phyloP scores from a whole-genome alignment of 2,113 vertebrate genomes.

The Eleginops maclovinus region DNA sequence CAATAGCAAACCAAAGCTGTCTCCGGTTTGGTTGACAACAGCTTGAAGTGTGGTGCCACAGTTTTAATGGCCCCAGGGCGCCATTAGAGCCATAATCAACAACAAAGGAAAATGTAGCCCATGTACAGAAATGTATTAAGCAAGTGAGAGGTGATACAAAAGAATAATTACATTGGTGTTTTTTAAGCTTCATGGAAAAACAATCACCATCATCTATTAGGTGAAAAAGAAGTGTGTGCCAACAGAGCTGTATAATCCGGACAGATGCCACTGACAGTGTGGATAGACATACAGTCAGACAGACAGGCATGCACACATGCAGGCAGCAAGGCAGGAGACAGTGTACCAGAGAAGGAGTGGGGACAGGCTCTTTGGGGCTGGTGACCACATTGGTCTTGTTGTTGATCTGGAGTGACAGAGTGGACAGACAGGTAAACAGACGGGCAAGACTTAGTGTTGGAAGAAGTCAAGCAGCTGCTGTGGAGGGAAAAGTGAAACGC shows the following conservation, averaged over 20 bases:
- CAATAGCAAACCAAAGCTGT: neutral
- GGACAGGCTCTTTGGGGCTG: constrained; percentile 95
- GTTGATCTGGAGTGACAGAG: constrained; percentile 94
- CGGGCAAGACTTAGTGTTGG: constrained; percentile 69
- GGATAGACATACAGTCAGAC: constrained; percentile 4
- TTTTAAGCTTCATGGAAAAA: constrained; percentile 13
- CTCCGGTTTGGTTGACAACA: constrained; percentile 11
- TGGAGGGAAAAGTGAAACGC: constrained; percentile 30
- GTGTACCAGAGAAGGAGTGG: constrained; percentile 96
- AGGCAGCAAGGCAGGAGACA: constrained; percentile 77
- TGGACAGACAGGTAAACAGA: constrained; percentile 72
- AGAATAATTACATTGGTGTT: neutral
- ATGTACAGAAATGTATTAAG: constrained; percentile 44
- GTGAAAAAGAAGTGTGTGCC: neutral
- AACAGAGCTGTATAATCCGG: neutral
- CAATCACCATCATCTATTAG: constrained; percentile 2
- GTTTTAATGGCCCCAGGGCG: constrained; percentile 30
- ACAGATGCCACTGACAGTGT: constrained; percentile 2
- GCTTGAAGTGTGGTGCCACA: constrained; percentile 4
- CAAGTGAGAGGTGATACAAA: constrained; percentile 1
- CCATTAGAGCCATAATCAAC: constrained; percentile 64
- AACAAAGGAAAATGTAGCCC: constrained; percentile 64
- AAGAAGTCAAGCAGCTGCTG: constrained; percentile 45
- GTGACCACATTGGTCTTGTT: constrained; percentile 99
- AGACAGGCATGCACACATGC: constrained; percentile 66